These are phyloP conservation scores for Grantiella picta DNA, from an alignment of 2,113 vertebrate genomes.

Conservation along the genomic window DNA sequence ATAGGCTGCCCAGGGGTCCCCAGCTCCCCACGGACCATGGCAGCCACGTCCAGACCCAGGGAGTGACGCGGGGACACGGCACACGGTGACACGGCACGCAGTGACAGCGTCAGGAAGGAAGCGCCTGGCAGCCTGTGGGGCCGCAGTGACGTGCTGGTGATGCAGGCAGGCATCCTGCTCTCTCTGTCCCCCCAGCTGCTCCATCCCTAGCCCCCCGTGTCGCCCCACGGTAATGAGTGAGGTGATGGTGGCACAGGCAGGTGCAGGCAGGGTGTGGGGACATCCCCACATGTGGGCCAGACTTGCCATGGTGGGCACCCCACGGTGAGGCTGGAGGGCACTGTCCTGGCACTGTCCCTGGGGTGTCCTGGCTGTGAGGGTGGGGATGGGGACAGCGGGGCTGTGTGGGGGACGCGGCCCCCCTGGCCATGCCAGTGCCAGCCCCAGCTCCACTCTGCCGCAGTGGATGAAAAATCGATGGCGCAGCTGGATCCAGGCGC, in stretches of 20 bases:
- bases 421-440: not conserved
- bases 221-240: accelerated
- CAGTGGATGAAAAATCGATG: slow-evolving; percentile 74
- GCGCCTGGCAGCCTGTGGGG: not conserved
- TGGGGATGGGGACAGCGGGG: accelerated
- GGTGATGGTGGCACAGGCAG: not conserved
- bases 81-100: not conserved
- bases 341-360: accelerated
- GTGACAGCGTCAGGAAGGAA: not conserved
- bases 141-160: not conserved
- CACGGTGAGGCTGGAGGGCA: accelerated
- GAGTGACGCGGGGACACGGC: not conserved
- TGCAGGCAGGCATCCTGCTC: not conserved
- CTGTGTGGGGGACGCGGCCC: accelerated
- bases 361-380: accelerated
- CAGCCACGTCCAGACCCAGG: not conserved
- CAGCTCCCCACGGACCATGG: accelerated
- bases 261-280: not conserved
- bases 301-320: accelerated
- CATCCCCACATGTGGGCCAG: too few species aligned
- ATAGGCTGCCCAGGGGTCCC: accelerated
- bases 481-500: slow-evolving; percentile 46
- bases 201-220: accelerated
- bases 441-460: slow-evolving; percentile 8
- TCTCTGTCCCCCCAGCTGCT: accelerated